Conservation (phyloP, 2,888 invertebrate species). For the Drosophila infuscata region DNA sequence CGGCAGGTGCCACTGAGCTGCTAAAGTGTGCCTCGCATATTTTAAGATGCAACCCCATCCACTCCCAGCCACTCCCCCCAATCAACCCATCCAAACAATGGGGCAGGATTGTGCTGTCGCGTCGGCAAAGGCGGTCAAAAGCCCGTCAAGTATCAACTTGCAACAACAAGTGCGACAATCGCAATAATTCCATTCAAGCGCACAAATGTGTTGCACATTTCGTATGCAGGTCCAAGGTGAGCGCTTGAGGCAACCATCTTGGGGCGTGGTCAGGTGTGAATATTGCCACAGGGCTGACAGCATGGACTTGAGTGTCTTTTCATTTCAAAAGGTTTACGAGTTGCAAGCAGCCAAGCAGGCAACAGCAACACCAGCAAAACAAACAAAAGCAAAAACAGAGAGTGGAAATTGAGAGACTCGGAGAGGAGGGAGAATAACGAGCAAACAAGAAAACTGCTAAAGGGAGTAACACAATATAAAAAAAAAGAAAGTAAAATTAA, state of each 20-base stretch:
- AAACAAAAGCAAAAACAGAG: not conserved
- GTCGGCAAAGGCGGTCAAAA: slow-evolving; percentile 70
- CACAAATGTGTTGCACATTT: slow-evolving; percentile 74
- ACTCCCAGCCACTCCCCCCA: not conserved
- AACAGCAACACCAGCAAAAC: not conserved
- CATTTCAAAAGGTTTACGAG: slow-evolving; percentile 32
- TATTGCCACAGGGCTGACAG: slow-evolving; percentile 45
- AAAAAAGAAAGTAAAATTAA: slow-evolving; percentile 24
- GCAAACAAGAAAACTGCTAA: not conserved
- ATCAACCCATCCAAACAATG: slow-evolving; percentile 24
- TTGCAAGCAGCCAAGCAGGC: slow-evolving; percentile 8
- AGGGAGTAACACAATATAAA: slow-evolving; percentile 33
- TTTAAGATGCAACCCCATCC: slow-evolving; percentile 47
- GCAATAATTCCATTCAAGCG: slow-evolving; percentile 65
- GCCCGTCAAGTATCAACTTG: slow-evolving; percentile 67
- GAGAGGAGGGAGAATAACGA: slow-evolving; percentile 18
- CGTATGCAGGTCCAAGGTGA: slow-evolving; percentile 63
- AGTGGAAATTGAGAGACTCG: not conserved
- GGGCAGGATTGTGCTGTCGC: slow-evolving; percentile 29
- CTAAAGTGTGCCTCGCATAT: slow-evolving; percentile 65
- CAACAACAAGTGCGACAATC: slow-evolving; percentile 35
- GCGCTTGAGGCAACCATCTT: slow-evolving; percentile 16
- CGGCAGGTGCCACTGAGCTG: slow-evolving; percentile 64
- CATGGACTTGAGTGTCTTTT: slow-evolving; percentile 48
- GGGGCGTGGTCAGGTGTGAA: slow-evolving; percentile 55